Base-by-base conservation (phyloP, 2,113 vertebrate species). In the Harpagus bidentatus region DNA sequence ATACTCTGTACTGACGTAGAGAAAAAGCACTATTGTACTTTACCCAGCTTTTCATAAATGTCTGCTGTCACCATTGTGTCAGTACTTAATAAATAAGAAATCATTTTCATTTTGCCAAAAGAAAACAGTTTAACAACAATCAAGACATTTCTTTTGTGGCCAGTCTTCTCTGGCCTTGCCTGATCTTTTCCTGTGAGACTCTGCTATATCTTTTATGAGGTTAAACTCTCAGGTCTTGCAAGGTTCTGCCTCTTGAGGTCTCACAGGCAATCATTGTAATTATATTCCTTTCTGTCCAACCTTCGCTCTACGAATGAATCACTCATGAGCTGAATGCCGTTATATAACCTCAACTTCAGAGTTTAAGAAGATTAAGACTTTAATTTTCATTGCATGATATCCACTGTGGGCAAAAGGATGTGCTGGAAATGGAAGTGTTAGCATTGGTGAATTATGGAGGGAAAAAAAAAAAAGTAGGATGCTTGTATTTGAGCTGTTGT, bases 261-360 rank as follows among this genome's bases (percentile, higher is more conserved):
- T 93, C 88, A 47, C 48, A 92, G 86, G 73, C 76, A 77, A 65
- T 87, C 55, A 93, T 31, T 88, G 47, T 90, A 96, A 97, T 93
- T 88, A 62, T 79, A 55, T 91, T 86, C 79, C 62, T 94, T 92
- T 97, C 67, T 94, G 80, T 97, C 80, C 63, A 96, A 76, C 72
- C 85, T 95, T 95, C 26, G 17, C 77, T 88, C 61, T 94, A 38
- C 8, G 9, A 82, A 58, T 61, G 43, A 91, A 47, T 78, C 65
- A 19, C 69, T 89, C 34, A 45, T n/a, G 77, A 95, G 10, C 47
- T 76, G 78, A 93, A 76, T 58, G 38, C 19, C 2, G 1, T 86
- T 93, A 55, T 42, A 43, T 59, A 91, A 42, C 61, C 71, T 74
- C 25, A 89, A 36, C 32, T 53, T 90, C 65, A 76, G 83, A 89